Evolutionary conservation across 2,797 vertebrate species (phyloP), one percentile per base, ranked within the genome.

Genomic region (Pterois miles): DNA sequence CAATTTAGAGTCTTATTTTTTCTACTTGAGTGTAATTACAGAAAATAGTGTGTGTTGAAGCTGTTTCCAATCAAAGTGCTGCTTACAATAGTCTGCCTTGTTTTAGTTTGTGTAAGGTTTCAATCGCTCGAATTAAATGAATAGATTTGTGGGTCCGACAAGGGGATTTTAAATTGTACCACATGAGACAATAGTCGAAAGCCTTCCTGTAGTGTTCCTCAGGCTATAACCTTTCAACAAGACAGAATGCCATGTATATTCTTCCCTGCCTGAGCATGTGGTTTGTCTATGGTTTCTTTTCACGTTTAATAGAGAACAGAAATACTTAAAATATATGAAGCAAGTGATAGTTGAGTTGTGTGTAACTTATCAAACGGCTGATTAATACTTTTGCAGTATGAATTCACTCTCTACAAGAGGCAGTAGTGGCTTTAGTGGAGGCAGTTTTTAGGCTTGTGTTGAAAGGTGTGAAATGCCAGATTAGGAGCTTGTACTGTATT

Each of bases 51-150:
- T 38, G 16, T 4, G 14, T 52, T 14, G 1, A 77, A 71, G 85
- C 79, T 89, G 82, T 77, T 86, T 81, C 71, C 57, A 85, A 82
- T 89, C 50, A 83, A 67, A 77, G 34, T 8, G 18, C 56, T 66
- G 27, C 72, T 65, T 48, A 83, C 81, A 88, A 72, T 70, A 79
- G 81, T 64, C 72, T 38, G 27, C 23, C 69, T 85, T 85, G 88
- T 88, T 85, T 67, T 14, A 71, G 46, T 16, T 23, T 16, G 38
- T 43, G 34, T 58, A 71, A 68, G 81, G 60, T 65, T 91, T 71
- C 59, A 83, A 63, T 85, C 73, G 65, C 54, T 31, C 6, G 2
- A 53, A 43, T 65, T 27, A 62, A 62, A 78, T 60, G 27, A 66
- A 69, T 38, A 52, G 31, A 82, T 56, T 65, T 83, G 31, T 67